Percentiles rank a stretch among this genome's conserved stretches.
These are phyloP conservation scores for Pollenia amentaria DNA, from an alignment of 2,888 invertebrate species.

Conservation along the genomic window DNA sequence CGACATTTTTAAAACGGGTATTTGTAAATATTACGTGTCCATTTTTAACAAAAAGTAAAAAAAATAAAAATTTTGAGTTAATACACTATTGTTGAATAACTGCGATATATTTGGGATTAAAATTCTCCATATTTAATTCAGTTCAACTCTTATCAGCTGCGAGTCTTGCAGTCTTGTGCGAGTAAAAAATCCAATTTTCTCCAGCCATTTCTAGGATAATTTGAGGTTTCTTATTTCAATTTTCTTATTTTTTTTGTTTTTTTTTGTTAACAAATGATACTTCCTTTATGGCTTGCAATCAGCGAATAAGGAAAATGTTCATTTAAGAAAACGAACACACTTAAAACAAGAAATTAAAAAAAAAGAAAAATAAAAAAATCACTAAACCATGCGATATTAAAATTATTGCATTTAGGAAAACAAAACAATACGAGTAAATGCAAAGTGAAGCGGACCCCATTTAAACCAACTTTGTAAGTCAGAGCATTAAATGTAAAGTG, in stretches of 20 bases:
- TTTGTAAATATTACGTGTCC: no score
- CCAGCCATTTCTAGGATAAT: background rate
- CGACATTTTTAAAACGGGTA: no score
- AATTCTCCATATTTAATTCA: no score
- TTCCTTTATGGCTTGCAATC: slow-evolving; percentile 58
- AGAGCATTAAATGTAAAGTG: background rate
- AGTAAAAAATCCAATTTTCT: background rate
- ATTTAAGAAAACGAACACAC: slow-evolving; percentile 39
- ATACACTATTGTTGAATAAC: no score
- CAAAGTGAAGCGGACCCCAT: background rate
- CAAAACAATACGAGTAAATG: slow-evolving; percentile 10
- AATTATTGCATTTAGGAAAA: slow-evolving; percentile 42
- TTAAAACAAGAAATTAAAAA: background rate
- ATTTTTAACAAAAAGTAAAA: no score
- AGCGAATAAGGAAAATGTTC: slow-evolving; percentile 31
- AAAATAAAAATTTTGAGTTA: no score
- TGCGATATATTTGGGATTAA: no score
- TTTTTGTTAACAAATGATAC: slow-evolving; percentile 47
- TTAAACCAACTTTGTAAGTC: background rate
- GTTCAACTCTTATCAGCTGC: no score
- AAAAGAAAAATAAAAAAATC: no score
- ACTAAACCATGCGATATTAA: slow-evolving; percentile 41
- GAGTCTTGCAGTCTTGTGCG: no score
- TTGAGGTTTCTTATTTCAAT: background rate
- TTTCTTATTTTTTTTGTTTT: slow-evolving; percentile 20